phyloP scores from a whole-genome alignment of 2,113 vertebrate species.

The Tautogolabrus adspersus region DNA sequence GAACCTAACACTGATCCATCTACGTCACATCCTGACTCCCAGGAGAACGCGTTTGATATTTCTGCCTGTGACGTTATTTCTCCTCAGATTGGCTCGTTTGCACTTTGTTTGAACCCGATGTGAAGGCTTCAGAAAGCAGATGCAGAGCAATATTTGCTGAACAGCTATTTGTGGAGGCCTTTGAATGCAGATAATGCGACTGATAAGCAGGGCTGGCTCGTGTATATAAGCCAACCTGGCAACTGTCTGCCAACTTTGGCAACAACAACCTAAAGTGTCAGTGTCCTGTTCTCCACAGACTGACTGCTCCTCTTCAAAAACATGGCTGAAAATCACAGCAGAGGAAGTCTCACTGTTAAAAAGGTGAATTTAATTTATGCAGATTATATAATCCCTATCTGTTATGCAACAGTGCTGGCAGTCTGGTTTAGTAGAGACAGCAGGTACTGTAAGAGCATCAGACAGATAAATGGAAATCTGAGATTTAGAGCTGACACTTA shows the following conservation, averaged over 20 bases:
- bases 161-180: conserved; percentile 47
- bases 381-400: conserved; percentile 39
- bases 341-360: not conserved
- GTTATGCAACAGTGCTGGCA: conserved; percentile 44
- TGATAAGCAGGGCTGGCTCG: conserved; percentile 29
- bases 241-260: conserved; percentile 20
- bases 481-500: not conserved
- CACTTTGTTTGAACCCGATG: conserved; percentile 22
- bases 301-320: conserved; percentile 11
- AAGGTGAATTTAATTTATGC: conserved; percentile 19
- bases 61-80: conserved; percentile 5
- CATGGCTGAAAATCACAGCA: conserved; percentile 5
- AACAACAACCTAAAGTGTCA: not conserved
- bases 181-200: conserved; percentile 39
- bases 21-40: conserved; percentile 21
- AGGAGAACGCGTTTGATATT: not conserved
- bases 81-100: not conserved
- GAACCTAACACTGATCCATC: conserved; percentile 9
- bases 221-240: conserved; percentile 28
- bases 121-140: conserved; percentile 12
- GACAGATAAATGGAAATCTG: not conserved
- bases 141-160: conserved; percentile 10
- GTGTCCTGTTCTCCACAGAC: not conserved
- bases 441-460: conserved; percentile 15
- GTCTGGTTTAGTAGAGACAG: not conserved